These are phyloP conservation scores for Pecten maximus DNA, from an alignment of 2,888 invertebrate genomes.

Conservation along the genomic window DNA sequence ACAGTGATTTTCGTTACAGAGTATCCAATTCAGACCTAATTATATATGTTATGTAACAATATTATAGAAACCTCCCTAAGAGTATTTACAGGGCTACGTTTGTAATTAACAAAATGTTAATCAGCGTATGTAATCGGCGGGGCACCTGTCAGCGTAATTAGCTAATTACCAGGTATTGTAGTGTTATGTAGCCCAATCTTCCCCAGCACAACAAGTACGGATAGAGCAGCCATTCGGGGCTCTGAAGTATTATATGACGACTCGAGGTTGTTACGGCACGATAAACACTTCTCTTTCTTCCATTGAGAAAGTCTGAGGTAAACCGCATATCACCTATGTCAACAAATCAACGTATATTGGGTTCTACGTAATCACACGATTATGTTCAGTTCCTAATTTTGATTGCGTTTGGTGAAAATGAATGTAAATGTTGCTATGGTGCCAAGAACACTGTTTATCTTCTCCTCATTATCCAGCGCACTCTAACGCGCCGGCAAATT, in stretches of 20 bases:
- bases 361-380: not conserved
- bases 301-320: not conserved
- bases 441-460: not conserved
- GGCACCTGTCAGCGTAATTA: conserved; percentile 3
- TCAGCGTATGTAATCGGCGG: not conserved
- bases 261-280: not conserved
- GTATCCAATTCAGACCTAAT: not conserved
- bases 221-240: not conserved
- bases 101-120: not conserved
- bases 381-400: not conserved
- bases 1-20: not conserved
- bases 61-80: not conserved
- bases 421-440: conserved; percentile 8
- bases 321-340: conserved; percentile 18
- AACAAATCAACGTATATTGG: conserved; percentile 22
- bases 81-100: not conserved
- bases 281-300: not conserved
- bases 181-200: not conserved
- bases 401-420: conserved; percentile 18
- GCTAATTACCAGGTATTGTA: not conserved
- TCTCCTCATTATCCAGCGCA: not conserved
- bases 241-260: not conserved
- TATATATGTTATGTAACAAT: not conserved
- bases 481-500: not conserved
- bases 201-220: not conserved